phyloP scores from a whole-genome alignment of 2,797 vertebrate genomes.

The Anabacerthia variegaticeps region DNA sequence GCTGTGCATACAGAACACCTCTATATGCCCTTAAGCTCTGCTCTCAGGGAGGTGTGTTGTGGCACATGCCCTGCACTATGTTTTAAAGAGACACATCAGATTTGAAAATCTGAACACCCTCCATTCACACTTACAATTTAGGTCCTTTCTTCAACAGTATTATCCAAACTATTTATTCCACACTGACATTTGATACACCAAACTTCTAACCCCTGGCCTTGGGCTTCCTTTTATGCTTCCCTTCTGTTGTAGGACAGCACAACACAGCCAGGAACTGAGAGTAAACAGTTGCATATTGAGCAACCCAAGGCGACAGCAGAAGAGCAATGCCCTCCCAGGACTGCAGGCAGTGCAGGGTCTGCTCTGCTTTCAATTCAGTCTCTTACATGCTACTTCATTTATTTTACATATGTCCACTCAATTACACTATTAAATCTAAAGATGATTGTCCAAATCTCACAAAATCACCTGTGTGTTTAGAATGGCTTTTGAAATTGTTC shows the following conservation, averaged over 20 bases:
- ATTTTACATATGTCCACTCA: background rate
- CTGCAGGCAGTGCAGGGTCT: background rate
- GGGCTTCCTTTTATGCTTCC: background rate
- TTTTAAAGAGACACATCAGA: background rate
- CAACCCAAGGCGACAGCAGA: background rate
- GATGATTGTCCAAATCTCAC: background rate
- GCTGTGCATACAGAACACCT: background rate
- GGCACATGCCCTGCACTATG: accelerated
- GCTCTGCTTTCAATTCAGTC: background rate
- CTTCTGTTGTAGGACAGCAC: background rate
- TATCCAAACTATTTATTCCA: background rate
- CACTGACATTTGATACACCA: background rate
- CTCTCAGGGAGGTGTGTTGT: background rate
- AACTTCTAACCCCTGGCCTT: background rate
- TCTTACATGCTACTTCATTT: background rate
- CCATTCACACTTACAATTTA: background rate
- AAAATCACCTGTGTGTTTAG: background rate
- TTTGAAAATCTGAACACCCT: background rate
- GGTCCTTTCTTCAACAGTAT: background rate
- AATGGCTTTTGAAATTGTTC: background rate
- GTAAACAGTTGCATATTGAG: background rate
- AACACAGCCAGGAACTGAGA: background rate
- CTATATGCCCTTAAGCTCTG: background rate
- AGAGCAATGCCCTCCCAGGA: background rate
- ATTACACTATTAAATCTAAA: background rate